Percentiles rank a stretch among this genome's conserved stretches.
These are phyloP conservation scores for Heliconius congener DNA, from an alignment of 1,140 invertebrate species.

Conservation along the genomic window DNA sequence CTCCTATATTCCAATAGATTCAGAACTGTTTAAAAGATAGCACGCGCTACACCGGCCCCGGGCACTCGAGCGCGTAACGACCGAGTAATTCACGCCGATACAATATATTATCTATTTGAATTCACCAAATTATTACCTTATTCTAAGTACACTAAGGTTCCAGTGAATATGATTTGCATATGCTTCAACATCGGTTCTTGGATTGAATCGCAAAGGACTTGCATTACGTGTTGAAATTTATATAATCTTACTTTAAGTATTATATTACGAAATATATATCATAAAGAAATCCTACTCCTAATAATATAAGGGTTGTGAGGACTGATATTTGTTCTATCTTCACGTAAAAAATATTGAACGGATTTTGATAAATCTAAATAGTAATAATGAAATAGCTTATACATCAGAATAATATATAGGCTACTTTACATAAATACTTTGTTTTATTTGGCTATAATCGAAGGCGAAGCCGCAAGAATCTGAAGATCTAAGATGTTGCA, in stretches of 20 bases:
- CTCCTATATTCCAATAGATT: conserved; percentile 47
- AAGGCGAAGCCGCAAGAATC: background rate
- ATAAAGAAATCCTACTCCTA: background rate
- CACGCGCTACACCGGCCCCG: conserved; percentile 42
- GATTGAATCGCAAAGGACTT: background rate
- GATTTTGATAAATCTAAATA: too few species aligned
- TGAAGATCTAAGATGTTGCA: background rate
- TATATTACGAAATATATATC: background rate
- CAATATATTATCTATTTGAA: conserved; percentile 37
- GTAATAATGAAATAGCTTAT: too few species aligned
- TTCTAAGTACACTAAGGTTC: background rate
- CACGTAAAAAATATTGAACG: too few species aligned
- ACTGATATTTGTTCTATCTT: too few species aligned
- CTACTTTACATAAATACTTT: too few species aligned
- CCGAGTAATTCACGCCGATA: conserved; percentile 46
- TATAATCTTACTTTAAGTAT: background rate
- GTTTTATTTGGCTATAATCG: too few species aligned
- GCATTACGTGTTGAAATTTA: background rate
- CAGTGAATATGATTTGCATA: conserved; percentile 17
- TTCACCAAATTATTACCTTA: conserved; percentile 20
- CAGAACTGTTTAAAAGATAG: conserved; percentile 63
- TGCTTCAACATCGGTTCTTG: background rate
- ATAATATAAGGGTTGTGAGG: background rate
- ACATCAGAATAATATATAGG: too few species aligned
- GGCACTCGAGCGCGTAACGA: conserved; percentile 47